These are phyloP conservation scores for Micronycteris hirsuta DNA, from an alignment of 2,113 vertebrate genomes.

Conservation along the genomic window DNA sequence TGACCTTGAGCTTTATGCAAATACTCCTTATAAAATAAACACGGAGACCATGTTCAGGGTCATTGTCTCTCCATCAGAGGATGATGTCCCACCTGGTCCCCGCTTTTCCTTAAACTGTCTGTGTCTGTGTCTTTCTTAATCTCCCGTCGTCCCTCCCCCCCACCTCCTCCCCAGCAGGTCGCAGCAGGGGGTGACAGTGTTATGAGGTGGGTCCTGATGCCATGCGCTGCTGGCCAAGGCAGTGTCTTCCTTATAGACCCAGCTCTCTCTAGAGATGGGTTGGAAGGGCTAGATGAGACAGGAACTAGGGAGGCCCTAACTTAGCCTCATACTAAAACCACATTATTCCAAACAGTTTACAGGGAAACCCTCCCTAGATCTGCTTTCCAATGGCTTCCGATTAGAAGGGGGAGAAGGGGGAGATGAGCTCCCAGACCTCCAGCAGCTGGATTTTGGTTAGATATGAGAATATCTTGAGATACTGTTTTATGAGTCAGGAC, in stretches of 20 bases:
- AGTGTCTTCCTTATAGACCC: background rate
- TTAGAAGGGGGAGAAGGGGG: background rate
- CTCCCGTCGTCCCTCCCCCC: too few species aligned
- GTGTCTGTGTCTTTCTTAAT: too few species aligned
- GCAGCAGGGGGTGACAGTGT: background rate
- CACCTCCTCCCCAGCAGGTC: too few species aligned
- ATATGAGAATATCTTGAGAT: background rate
- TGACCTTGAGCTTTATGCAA: too few species aligned
- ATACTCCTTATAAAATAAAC: too few species aligned
- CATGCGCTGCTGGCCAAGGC: background rate
- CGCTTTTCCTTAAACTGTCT: too few species aligned
- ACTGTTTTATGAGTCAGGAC: background rate
- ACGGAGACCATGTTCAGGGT: too few species aligned
- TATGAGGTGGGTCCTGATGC: background rate
- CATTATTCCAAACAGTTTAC: background rate
- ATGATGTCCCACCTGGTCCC: too few species aligned
- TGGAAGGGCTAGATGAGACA: background rate
- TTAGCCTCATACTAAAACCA: background rate
- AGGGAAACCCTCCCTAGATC: background rate
- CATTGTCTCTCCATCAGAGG: too few species aligned
- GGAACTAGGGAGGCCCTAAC: background rate
- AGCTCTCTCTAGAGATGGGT: background rate
- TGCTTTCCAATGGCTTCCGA: background rate
- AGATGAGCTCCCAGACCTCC: background rate
- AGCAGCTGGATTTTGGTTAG: background rate